Conservation (phyloP, 2,888 invertebrate genomes). For the Nipponacmea schrenckii region DNA sequence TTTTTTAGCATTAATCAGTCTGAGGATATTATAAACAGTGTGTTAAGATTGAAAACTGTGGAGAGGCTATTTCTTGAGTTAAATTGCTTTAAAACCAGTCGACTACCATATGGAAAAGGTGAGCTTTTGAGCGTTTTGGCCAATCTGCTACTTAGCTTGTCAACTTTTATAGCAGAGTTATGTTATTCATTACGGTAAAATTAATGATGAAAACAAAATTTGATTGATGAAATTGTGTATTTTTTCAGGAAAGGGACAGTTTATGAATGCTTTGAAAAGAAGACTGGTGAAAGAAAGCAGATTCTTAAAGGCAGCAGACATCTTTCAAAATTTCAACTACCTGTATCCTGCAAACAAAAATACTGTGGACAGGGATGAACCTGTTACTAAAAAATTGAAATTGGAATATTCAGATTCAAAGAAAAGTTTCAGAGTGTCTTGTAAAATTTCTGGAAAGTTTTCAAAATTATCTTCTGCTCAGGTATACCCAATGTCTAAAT, state of each 20-base stretch:
- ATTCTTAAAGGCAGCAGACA: constrained; percentile 8
- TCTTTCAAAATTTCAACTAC: neutral
- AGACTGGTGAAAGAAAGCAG: constrained; percentile 11
- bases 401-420: neutral
- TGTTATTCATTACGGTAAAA: too few species aligned
- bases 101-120: constrained; percentile 21
- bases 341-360: neutral
- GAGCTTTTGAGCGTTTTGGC: neutral
- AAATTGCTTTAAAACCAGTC: constrained; percentile 25
- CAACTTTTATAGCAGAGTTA: too few species aligned
- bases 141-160: too few species aligned
- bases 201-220: too few species aligned
- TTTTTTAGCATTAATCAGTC: constrained; percentile 15
- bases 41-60: constrained; percentile 32
- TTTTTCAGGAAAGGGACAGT: constrained; percentile 17
- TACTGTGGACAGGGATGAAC: neutral
- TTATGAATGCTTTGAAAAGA: constrained; percentile 18
- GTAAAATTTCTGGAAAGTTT: constrained; percentile 33
- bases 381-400: neutral
- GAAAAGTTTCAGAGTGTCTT: constrained; percentile 30
- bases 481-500: neutral
- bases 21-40: neutral
- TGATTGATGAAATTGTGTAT: neutral
- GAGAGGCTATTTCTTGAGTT: constrained; percentile 33
- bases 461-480: constrained; percentile 11